A percentile compares a stretch with the other conserved stretches of the same genome.
These are phyloP conservation scores for Amazona vittata DNA, from an alignment of 2,113 vertebrate species.

Conservation along the genomic window DNA sequence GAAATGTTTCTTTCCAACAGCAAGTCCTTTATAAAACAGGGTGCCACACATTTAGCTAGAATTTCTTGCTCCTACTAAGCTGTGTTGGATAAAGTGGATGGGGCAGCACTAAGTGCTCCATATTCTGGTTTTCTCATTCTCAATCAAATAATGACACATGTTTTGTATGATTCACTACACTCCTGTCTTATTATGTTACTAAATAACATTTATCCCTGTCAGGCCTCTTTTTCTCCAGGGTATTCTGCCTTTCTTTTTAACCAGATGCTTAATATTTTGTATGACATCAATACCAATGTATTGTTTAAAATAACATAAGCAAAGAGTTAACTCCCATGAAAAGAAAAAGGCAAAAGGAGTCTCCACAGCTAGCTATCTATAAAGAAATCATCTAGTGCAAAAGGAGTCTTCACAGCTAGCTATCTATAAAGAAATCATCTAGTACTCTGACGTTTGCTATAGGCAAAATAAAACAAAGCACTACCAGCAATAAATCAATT, in stretches of 20 bases:
- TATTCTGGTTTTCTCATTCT: neutral
- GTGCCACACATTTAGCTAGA: neutral
- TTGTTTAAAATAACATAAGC: neutral
- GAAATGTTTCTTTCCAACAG: neutral
- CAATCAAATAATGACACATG: neutral
- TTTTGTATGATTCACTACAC: neutral
- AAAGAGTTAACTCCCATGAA: neutral
- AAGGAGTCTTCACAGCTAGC: neutral
- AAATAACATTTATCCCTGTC: neutral
- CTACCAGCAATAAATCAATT: slow-evolving; percentile 18
- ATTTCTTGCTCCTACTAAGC: neutral
- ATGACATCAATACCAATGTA: neutral
- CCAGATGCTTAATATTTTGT: neutral
- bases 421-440: slow-evolving; percentile 20
- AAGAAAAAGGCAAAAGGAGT: neutral
- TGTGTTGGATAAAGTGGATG: neutral
- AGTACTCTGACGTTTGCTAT: neutral
- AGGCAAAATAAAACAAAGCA: slow-evolving; percentile 48
- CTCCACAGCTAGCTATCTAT: neutral
- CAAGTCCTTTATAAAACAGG: neutral
- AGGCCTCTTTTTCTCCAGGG: neutral
- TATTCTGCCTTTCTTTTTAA: neutral
- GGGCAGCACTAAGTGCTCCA: neutral
- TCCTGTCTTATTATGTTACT: neutral
- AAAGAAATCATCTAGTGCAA: slow-evolving; percentile 1